phyloP scores from a whole-genome alignment of 1,140 invertebrate genomes.

The Hormaphis cornu region DNA sequence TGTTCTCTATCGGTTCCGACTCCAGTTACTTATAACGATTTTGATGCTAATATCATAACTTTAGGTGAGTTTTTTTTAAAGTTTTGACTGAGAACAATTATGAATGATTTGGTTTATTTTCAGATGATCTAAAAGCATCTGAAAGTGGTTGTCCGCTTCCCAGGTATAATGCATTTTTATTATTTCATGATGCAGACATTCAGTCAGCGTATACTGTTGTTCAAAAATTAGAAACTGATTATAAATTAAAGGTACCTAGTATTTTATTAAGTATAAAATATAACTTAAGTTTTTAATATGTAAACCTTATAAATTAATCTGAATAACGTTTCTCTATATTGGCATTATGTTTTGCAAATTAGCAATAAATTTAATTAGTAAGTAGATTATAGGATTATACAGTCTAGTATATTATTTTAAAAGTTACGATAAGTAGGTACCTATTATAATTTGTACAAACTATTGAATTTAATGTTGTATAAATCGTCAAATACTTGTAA shows the following conservation, averaged over 20 bases:
- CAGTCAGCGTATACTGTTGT: slow-evolving; percentile 54
- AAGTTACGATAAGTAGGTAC: too few relatives aligned
- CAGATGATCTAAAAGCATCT: slow-evolving; percentile 47
- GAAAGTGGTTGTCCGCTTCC: slow-evolving; percentile 47
- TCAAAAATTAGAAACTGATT: slow-evolving; percentile 51
- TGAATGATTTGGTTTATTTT: slow-evolving; percentile 20
- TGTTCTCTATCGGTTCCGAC: neutral
- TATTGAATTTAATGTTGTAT: too few relatives aligned
- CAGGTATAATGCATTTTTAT: slow-evolving; percentile 58
- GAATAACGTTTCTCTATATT: too few relatives aligned
- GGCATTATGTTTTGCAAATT: too few relatives aligned
- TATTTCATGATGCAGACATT: slow-evolving; percentile 59
- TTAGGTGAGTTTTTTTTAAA: neutral
- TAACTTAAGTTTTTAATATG: too few relatives aligned
- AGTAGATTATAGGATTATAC: too few relatives aligned
- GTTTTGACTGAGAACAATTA: neutral
- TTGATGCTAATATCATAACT: slow-evolving; percentile 1
- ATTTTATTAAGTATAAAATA: too few relatives aligned
- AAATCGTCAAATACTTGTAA: too few relatives aligned
- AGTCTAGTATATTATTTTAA: too few relatives aligned
- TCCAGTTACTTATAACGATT: neutral
- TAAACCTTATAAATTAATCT: too few relatives aligned
- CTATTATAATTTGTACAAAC: too few relatives aligned
- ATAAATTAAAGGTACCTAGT: slow-evolving; percentile 56
- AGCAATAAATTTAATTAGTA: too few relatives aligned